Conservation (phyloP, 2,113 vertebrate species). For the Osmerus eperlanus region DNA sequence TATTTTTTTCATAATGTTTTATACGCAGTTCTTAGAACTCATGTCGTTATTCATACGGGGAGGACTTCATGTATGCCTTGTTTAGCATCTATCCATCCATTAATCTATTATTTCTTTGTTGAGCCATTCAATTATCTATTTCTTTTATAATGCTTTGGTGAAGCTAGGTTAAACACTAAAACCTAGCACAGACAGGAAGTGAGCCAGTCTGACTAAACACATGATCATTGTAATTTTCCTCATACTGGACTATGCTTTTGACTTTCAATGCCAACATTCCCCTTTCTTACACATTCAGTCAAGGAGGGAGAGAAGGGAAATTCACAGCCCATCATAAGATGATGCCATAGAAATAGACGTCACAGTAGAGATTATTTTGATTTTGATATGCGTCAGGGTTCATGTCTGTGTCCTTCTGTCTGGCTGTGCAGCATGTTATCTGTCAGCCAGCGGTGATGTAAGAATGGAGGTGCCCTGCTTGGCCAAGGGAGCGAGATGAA, state of each 20-base stretch:
- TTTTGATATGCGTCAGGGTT: conserved; percentile 32
- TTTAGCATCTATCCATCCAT: no score
- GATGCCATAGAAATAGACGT: conserved; percentile 7
- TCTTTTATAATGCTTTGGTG: no score
- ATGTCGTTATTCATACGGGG: no score
- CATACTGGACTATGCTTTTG: conserved; percentile 17
- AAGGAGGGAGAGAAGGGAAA: conserved; percentile 35
- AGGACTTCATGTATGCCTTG: no score
- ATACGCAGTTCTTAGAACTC: no score
- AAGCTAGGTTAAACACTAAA: neutral
- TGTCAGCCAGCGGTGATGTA: conserved; percentile 49
- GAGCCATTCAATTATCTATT: no score
- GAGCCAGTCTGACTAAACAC: neutral
- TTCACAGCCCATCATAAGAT: conserved; percentile 23
- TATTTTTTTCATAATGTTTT: no score
- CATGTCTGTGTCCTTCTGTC: conserved; percentile 8
- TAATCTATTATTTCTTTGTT: no score
- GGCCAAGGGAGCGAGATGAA: neutral
- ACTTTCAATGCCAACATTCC: conserved; percentile 39
- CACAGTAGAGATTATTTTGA: conserved; percentile 32
- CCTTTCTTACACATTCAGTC: conserved; percentile 24
- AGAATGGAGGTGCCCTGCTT: conserved; percentile 43
- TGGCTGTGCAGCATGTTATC: neutral
- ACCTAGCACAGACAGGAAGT: neutral
- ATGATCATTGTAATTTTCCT: conserved; percentile 33